Conservation (phyloP, 2,888 invertebrate species). For the Xestia xanthographa region DNA sequence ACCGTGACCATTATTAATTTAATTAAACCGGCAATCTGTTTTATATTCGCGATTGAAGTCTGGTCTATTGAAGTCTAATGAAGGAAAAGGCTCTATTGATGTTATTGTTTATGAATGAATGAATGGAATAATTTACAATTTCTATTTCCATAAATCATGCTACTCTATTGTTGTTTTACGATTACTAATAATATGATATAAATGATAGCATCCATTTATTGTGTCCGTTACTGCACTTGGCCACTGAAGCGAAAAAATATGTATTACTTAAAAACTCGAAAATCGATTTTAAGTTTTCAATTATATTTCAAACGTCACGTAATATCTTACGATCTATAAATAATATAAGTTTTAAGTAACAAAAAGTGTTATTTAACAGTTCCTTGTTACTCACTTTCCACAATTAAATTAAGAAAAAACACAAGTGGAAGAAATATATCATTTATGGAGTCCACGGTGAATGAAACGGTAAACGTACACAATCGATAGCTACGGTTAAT, state of each 20-base stretch:
- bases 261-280: neutral
- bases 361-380: neutral
- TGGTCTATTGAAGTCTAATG: constrained; percentile 37
- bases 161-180: constrained; percentile 45
- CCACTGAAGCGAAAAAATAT: constrained; percentile 7
- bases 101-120: constrained; percentile 58
- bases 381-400: neutral
- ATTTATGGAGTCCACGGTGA: neutral
- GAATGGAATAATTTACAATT: constrained; percentile 54
- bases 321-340: neutral
- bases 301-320: neutral
- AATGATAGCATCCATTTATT: constrained; percentile 20
- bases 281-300: neutral
- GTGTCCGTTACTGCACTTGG: constrained; percentile 12
- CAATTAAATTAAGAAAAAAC: neutral
- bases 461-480: constrained; percentile 17
- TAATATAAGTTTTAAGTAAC: neutral
- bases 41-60: constrained; percentile 40
- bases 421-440: neutral
- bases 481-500: constrained; percentile 30
- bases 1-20: neutral
- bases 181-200: constrained; percentile 32
- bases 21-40: constrained; percentile 16
- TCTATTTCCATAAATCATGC: constrained; percentile 40
- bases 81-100: constrained; percentile 42